Conservation (phyloP, 2,888 invertebrate genomes). For the Acrocyrtus sp. region DNA sequence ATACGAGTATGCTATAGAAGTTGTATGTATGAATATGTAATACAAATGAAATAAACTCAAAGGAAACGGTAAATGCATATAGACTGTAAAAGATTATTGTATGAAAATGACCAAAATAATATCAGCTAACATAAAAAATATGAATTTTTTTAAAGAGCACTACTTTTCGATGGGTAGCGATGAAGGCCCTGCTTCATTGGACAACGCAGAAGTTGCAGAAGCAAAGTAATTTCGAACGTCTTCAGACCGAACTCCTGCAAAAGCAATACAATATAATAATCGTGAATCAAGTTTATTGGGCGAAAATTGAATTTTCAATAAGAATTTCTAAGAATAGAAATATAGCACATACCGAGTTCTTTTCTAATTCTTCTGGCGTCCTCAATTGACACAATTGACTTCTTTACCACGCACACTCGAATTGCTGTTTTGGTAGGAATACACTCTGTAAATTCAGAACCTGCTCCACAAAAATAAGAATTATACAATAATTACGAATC, state of each 20-base stretch:
- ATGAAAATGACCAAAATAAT: background rate
- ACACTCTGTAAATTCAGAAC: conserved; percentile 37
- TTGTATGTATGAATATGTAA: too few species aligned
- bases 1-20: too few species aligned
- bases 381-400: conserved; percentile 43
- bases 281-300: too few species aligned
- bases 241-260: conserved; percentile 39
- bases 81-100: background rate
- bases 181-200: conserved; percentile 30
- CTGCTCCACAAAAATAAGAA: conserved; percentile 10
- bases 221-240: conserved; percentile 44
- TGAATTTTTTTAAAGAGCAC: conserved; percentile 7
- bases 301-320: background rate
- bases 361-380: conserved; percentile 52
- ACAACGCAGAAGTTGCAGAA: conserved; percentile 8
- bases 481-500: background rate
- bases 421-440: conserved; percentile 53
- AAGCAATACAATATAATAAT: too few species aligned
- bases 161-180: conserved; percentile 35
- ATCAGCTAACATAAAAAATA: too few species aligned
- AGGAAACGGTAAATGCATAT: too few species aligned
- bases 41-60: too few species aligned
- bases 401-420: conserved; percentile 46
- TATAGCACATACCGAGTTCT: conserved; percentile 40
- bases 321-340: background rate